phyloP scores from a whole-genome alignment of 2,888 invertebrate species.

The Cheiracanthium punctorium region DNA sequence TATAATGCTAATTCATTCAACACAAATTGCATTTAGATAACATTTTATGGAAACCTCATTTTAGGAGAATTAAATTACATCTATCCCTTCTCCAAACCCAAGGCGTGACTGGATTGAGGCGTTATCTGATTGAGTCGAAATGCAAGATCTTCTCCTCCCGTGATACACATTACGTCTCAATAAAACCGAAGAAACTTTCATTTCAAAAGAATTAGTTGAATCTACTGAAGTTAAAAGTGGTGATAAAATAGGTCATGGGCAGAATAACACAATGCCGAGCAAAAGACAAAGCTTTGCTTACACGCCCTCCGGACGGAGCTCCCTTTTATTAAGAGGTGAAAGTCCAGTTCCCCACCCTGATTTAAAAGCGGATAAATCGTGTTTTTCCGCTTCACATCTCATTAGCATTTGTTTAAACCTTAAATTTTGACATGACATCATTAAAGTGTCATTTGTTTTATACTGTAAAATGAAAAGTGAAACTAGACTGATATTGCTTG shows the following conservation, averaged over 20 bases:
- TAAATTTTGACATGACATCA: neutral
- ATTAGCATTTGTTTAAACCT: neutral
- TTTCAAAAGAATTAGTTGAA: neutral
- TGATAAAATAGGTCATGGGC: constrained; percentile 50
- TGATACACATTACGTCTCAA: neutral
- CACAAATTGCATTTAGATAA: too few species aligned
- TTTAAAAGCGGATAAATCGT: neutral
- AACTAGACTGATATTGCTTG: too few species aligned
- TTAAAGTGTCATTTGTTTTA: neutral
- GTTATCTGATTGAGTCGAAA: neutral
- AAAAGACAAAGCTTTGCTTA: neutral
- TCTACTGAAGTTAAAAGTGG: neutral
- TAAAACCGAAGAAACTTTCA: neutral
- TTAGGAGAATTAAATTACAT: neutral
- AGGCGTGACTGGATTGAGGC: neutral
- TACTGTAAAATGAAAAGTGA: neutral
- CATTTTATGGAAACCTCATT: too few species aligned
- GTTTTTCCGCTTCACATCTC: neutral
- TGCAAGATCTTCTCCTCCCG: neutral
- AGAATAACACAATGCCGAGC: neutral
- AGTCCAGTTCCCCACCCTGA: neutral
- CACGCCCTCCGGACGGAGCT: neutral
- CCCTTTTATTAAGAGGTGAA: neutral
- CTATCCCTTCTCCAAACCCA: neutral
- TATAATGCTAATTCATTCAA: too few species aligned